phyloP scores from a whole-genome alignment of 2,888 invertebrate genomes.

The Sinohyriopsis cumingii region DNA sequence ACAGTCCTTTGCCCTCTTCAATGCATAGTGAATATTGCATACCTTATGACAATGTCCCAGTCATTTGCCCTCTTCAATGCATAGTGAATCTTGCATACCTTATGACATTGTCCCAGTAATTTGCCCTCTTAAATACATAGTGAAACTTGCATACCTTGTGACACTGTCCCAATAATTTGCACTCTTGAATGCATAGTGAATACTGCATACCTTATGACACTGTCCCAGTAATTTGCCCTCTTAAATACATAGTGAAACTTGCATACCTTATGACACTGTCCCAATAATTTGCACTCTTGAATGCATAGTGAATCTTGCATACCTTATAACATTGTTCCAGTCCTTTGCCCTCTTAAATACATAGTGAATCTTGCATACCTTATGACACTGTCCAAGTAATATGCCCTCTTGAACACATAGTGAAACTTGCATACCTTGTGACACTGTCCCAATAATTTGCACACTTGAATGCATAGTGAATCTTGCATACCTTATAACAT shows the following conservation, averaged over 20 bases:
- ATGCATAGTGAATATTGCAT: constrained; percentile 85
- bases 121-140: constrained; percentile 87
- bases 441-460: constrained; percentile 95
- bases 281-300: constrained; percentile 89
- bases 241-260: background rate
- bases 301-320: constrained; percentile 76
- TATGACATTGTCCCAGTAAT: constrained; percentile 93
- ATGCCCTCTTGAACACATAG: constrained; percentile 87
- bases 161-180: too few relatives aligned
- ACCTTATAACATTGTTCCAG: constrained; percentile 88
- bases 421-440: constrained; percentile 74
- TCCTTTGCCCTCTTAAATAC: constrained; percentile 93
- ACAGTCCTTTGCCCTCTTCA: constrained; percentile 89
- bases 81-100: constrained; percentile 52
- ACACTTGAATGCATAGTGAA: constrained; percentile 82
- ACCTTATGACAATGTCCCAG: constrained; percentile 91
- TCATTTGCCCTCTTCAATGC: constrained; percentile 93
- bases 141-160: constrained; percentile 81
- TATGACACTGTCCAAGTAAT: constrained; percentile 93
- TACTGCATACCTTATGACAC: too few relatives aligned
- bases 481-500: constrained; percentile 81
- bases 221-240: too few relatives aligned
- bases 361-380: constrained; percentile 83
- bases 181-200: too few relatives aligned
- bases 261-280: constrained; percentile 85